Base-by-base conservation (phyloP, 2,888 invertebrate genomes). In the Liodrosophila aerea region DNA sequence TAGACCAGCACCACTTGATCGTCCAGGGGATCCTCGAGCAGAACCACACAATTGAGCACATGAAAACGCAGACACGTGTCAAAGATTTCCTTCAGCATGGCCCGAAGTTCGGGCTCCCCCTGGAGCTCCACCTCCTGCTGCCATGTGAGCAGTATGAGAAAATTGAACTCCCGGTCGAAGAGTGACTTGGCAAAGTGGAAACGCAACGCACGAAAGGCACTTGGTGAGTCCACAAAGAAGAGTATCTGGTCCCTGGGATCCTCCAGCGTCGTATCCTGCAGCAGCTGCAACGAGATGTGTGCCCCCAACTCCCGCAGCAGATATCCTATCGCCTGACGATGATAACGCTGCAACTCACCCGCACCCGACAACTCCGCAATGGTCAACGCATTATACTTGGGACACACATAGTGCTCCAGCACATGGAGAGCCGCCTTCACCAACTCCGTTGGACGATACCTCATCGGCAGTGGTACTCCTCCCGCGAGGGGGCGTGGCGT, bases 1-100 rank as follows among this genome's bases (percentile, higher is more conserved):
- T 81, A 85, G 13, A 71, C 12, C 3, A 45, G 50, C 7, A 85
- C 84, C n/a, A 34, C 44, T 0, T 52, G 56, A 5, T 36, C 52
- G 0, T 0, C 7, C 11, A 37, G 41, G 2, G 22, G 22, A 22
- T 22, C 22, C 29, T 81, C 60, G 4, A 67, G 44, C 58, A 89
- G 53, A 2, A 89, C 59, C 1, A 88, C 61, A 0, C 69, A 87
- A n/a, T 88, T 82, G 7, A 77, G 44, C 2, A 88, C 87, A 22
- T 72, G 68, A 0, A 83, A 65, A 0, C 49, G 27, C 1, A 73
- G 37, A 15, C 81, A 83, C 1, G 45, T 61, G 0, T 7, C 22
- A 13, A 88, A 87, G 4, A 88, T 87, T 0, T 62, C 37, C 3
- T 15, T 0, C 33, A 87, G 60, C 0, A 18, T 41, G 4, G 16